Evolutionary conservation across 1,140 invertebrate species (phyloP), one percentile per base, ranked within the genome.

Genomic region (Homalodisca vitripennis): DNA sequence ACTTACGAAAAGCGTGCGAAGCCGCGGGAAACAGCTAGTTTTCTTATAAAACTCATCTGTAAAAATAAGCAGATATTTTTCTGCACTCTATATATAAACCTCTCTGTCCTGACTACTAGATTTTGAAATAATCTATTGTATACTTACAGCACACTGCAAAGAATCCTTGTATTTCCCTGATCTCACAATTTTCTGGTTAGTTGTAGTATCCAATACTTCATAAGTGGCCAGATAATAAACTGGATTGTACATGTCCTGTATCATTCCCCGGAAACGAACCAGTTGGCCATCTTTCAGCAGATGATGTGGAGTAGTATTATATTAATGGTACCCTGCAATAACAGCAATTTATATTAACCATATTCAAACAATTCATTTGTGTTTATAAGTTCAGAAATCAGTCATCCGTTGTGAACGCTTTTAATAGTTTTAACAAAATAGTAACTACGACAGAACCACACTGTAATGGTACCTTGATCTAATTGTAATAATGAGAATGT

Each of bases 181-280:
- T 74, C 84, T 85, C 1, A 82, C 66, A 62, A 81, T 81, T 3
- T 73, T 76, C 71, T 81, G 79, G 17, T 84, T 84, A 27, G 84
- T 88, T 22, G 77, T 71, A 30, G 74, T 80, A 74, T 90, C 87
- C 46, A 79, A 81, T 0, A 94, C 85, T 80, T 89, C 85, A 79
- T 90, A 96, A 29, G 82, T 79, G 68, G 90, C 86, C 69, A 92
- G 85, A 78, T 90, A 97, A 77, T 91, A 92, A 79, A 97, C 94
- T n/a, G 93, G 92, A 78, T 95, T 91, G 78, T 89, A 88, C 88
- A 96, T 96, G 78, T 98, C 94, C 77, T 95, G 93, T 66, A 98
- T 84, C 94, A 97, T 97, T 14, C 94, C 93, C 51, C 88, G 83
- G 79, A 94, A 96, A 13, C 88, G 82, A 1, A 95, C 92, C 32